A percentile compares a stretch with the other conserved stretches of the same genome.
phyloP scores from a whole-genome alignment of 2,888 invertebrate genomes.

The Drosophila stalkeri region DNA sequence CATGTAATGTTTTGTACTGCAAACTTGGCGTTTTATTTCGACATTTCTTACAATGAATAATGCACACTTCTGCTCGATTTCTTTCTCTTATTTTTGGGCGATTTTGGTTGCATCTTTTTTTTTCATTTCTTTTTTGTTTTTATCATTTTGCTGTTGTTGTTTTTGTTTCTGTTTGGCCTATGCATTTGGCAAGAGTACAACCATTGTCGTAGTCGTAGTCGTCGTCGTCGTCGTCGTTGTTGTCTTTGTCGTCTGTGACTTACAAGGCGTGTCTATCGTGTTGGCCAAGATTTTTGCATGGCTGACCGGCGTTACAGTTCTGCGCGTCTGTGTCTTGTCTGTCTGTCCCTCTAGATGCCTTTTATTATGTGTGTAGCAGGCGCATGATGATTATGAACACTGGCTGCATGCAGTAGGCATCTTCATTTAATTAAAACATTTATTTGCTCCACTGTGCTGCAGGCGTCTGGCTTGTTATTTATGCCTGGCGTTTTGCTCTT shows the following conservation, averaged over 20 bases:
- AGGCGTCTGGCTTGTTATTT: constrained; percentile 48
- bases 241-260: constrained; percentile 65
- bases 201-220: constrained; percentile 58
- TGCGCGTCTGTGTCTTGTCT: constrained; percentile 41
- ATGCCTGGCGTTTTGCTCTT: constrained; percentile 46
- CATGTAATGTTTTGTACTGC: constrained; percentile 76
- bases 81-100: constrained; percentile 45
- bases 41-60: constrained; percentile 76
- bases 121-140: constrained; percentile 19
- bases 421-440: constrained; percentile 76
- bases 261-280: constrained; percentile 70
- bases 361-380: constrained; percentile 16
- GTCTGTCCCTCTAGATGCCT: constrained; percentile 19
- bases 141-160: constrained; percentile 25
- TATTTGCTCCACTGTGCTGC: constrained; percentile 48
- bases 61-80: constrained; percentile 59
- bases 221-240: constrained; percentile 9
- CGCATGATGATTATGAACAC: constrained; percentile 40
- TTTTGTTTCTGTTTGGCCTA: constrained; percentile 23
- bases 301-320: constrained; percentile 75
- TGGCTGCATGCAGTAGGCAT: constrained; percentile 38
- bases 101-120: constrained; percentile 45
- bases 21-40: constrained; percentile 78
- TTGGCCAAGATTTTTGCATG: constrained; percentile 74
- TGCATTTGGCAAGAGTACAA: constrained; percentile 65